Evolutionary conservation across 2,113 vertebrate species (phyloP), one percentile per base, ranked within the genome.

Genomic region (Mirza zaza): DNA sequence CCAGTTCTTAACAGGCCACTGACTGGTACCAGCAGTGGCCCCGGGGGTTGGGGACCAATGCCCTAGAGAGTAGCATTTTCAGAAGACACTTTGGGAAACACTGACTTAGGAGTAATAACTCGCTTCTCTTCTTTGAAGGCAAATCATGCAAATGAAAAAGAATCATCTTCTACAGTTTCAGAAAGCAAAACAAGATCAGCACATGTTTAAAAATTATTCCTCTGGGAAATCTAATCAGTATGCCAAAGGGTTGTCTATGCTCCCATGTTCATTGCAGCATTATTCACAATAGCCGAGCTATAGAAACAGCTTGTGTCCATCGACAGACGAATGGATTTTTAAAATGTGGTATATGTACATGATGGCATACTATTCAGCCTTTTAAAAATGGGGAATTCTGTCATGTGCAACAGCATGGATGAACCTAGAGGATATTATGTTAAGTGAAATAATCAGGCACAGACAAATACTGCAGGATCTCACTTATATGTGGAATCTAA

Each of bases 131-230:
- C 75, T 34, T 67, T 83, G 27, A 95, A 91, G 42, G 59, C 13
- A 90, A 84, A 83, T 75, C 50, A 76, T 80, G 42, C 13, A 76
- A 95, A 94, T 73, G 27, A 55, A 87, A 88, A 76, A 61, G 23
- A 77, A 93, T 93, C 50, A 57, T 57, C 50, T 59, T 57, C 42
- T 59, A 4, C 39, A 39, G 52, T 61, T 88, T 85, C 57, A 76
- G 36, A 83, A 97, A 50, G 17, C 29, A 89, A 93, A 96, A 83
- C 81, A 79, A 91, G 63, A 84, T 52, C 45, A 59, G 39, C 1
- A 8, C 42, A 50, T 6, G 6, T 63, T 87, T 84, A 9, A 36
- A 82, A 81, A 80, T 57, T 61, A 59, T 27, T 83, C 70, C 76
- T 92, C 70, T 76, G 39, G 73, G 73, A 76, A 76, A 76, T 29